Percentiles rank a stretch among this genome's conserved stretches.
Evolutionary conservation across 2,888 invertebrate species (phyloP).

Genomic region (Drosophila siamana): DNA sequence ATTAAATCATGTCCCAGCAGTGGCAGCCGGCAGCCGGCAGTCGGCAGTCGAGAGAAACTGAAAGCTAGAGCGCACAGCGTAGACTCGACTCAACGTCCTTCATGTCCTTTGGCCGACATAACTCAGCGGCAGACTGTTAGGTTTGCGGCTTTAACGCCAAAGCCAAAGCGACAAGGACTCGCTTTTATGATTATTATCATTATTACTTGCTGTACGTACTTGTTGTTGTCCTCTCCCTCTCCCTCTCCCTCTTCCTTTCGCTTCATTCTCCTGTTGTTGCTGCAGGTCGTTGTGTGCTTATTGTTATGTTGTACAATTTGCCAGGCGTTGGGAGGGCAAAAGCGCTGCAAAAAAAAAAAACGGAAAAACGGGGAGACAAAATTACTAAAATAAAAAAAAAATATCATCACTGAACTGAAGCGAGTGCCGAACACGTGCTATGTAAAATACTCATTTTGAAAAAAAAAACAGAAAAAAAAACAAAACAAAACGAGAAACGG

Average conservation of each 20-base stretch:
- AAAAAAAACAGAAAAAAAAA: conserved; percentile 11
- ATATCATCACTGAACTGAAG: conserved; percentile 30
- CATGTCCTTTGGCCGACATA: conserved; percentile 45
- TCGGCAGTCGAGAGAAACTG: background rate
- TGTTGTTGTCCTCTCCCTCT: conserved; percentile 32
- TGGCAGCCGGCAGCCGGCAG: conserved; percentile 7
- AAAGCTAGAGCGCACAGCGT: conserved; percentile 7
- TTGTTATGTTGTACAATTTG: conserved; percentile 66
- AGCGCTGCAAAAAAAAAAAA: conserved; percentile 24
- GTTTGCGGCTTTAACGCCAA: conserved; percentile 57
- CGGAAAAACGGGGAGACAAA: conserved; percentile 16
- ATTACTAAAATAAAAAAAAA: conserved; percentile 22
- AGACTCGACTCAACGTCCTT: conserved; percentile 32
- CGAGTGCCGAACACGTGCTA: conserved; percentile 40
- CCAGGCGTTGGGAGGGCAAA: conserved; percentile 35
- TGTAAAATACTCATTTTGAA: conserved; percentile 43
- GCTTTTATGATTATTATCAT: conserved; percentile 75
- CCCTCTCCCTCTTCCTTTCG: conserved; percentile 17
- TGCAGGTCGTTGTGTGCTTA: conserved; percentile 60
- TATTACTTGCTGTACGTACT: conserved; percentile 52
- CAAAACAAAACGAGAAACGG: conserved; percentile 4
- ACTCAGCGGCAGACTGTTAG: conserved; percentile 37
- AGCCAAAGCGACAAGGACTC: conserved; percentile 53
- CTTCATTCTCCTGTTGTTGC: conserved; percentile 33
- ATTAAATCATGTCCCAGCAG: conserved; percentile 72